Percentiles rank a stretch among this genome's conserved stretches.
These are phyloP conservation scores for Contarinia nasturtii DNA, from an alignment of 1,140 invertebrate genomes.

Conservation along the genomic window DNA sequence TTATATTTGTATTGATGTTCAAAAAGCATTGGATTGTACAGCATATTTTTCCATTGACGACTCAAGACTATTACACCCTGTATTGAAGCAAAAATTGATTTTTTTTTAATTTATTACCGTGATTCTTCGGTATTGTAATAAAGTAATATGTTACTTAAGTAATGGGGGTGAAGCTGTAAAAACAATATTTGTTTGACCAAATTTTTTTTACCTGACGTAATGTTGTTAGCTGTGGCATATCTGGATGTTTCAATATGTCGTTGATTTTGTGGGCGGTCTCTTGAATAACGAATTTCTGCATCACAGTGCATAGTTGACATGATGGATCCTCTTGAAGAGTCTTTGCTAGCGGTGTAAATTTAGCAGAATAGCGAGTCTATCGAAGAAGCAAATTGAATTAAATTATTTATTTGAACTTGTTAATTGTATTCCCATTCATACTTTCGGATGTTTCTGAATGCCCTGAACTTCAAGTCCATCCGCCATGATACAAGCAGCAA, in stretches of 20 bases:
- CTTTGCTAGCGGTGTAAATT: constrained; percentile 70
- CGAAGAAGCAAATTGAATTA: constrained; percentile 7
- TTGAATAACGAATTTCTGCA: constrained; percentile 68
- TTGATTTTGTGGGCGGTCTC: constrained; percentile 58
- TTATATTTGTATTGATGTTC: constrained; percentile 79
- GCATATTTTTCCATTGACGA: constrained; percentile 89
- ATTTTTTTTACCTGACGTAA: constrained; percentile 70
- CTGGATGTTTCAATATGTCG: constrained; percentile 59
- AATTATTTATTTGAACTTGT: not conserved
- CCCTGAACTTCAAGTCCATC: constrained; percentile 60
- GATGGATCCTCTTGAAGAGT: constrained; percentile 90
- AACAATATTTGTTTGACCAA: too few species aligned
- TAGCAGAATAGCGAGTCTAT: constrained; percentile 72
- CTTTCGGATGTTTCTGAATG: constrained; percentile 7
- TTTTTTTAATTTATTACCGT: too few species aligned
- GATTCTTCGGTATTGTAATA: too few species aligned
- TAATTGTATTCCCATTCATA: not conserved
- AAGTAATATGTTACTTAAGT: too few species aligned
- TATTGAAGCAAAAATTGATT: constrained; percentile 12
- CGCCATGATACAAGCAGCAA: constrained; percentile 86
- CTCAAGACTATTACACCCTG: constrained; percentile 81
- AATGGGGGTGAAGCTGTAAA: too few species aligned
- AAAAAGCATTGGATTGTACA: constrained; percentile 80
- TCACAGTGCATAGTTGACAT: constrained; percentile 77
- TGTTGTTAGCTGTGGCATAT: constrained; percentile 71